These are phyloP conservation scores for Tyto alba DNA, from an alignment of 2,113 vertebrate species.

Conservation along the genomic window DNA sequence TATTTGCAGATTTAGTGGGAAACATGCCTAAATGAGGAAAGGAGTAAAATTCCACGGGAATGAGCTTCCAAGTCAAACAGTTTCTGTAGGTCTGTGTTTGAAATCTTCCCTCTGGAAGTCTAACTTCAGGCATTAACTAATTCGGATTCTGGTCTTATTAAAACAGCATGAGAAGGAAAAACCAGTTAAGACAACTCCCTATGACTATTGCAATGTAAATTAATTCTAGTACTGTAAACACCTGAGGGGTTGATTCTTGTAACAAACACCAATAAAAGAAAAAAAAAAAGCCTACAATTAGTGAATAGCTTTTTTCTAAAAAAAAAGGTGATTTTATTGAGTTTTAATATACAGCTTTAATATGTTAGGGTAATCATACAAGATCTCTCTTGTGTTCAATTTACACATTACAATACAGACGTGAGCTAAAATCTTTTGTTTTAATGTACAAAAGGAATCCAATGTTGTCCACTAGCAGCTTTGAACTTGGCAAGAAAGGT, in stretches of 20 bases:
- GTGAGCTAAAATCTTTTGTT: slow-evolving; percentile 78
- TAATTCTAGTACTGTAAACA: not conserved
- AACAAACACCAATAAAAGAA: not conserved
- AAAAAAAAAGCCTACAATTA: not conserved
- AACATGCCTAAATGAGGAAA: slow-evolving; percentile 28
- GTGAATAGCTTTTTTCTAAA: not conserved
- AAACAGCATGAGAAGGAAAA: slow-evolving; percentile 4
- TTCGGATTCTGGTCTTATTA: slow-evolving; percentile 12
- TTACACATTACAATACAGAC: slow-evolving; percentile 86
- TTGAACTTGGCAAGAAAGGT: slow-evolving; percentile 82
- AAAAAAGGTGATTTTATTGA: slow-evolving; percentile 84
- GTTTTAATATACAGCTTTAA: slow-evolving; percentile 89
- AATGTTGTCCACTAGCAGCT: slow-evolving; percentile 85
- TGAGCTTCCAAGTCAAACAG: slow-evolving; percentile 52
- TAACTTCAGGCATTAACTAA: slow-evolving; percentile 11
- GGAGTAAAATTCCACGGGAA: slow-evolving; percentile 32
- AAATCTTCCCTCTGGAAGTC: slow-evolving; percentile 38
- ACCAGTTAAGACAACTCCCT: not conserved
- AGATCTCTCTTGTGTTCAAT: slow-evolving; percentile 82
- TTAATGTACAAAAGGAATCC: slow-evolving; percentile 83
- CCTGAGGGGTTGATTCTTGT: not conserved
- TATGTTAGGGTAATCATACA: slow-evolving; percentile 84
- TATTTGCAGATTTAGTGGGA: slow-evolving; percentile 41
- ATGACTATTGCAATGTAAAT: not conserved
- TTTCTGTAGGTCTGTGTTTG: slow-evolving; percentile 51